Conservation (phyloP, 2,888 invertebrate species). For the Blomia tropicalis region DNA sequence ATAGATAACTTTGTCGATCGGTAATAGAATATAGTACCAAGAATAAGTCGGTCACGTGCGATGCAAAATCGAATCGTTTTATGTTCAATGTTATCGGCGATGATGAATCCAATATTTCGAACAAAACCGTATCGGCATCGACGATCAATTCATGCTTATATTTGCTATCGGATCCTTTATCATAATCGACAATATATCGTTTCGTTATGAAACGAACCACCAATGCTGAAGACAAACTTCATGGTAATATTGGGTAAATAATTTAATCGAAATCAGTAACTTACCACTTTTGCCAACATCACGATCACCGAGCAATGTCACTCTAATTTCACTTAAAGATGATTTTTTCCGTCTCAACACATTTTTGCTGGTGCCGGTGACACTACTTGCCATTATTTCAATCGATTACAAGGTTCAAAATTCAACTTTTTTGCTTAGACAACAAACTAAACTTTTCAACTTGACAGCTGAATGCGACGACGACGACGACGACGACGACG, state of each 20-base stretch:
- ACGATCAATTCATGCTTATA: slow-evolving; percentile 76
- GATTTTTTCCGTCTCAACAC: slow-evolving; percentile 76
- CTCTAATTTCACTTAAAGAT: slow-evolving; percentile 71
- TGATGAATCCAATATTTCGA: slow-evolving; percentile 78
- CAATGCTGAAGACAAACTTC: slow-evolving; percentile 37
- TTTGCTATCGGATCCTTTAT: slow-evolving; percentile 75
- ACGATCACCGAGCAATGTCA: slow-evolving; percentile 72
- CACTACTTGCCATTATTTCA: not conserved
- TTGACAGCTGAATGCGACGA: too few relatives aligned
- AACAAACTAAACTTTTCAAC: too few relatives aligned
- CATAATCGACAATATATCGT: slow-evolving; percentile 84
- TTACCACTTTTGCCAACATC: slow-evolving; percentile 83
- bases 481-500: too few relatives aligned
- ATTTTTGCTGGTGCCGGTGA: slow-evolving; percentile 43
- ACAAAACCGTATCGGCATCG: slow-evolving; percentile 70
- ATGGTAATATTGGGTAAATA: slow-evolving; percentile 15
- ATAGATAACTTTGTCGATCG: slow-evolving; percentile 66
- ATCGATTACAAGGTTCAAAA: too few relatives aligned
- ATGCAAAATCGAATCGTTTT: not conserved
- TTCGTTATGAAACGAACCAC: slow-evolving; percentile 81
- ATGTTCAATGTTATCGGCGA: slow-evolving; percentile 35
- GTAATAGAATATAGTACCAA: slow-evolving; percentile 77
- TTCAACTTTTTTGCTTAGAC: too few relatives aligned
- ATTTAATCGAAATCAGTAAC: slow-evolving; percentile 23
- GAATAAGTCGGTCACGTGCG: slow-evolving; percentile 35